Conservation (phyloP, 1,140 invertebrate genomes). For the Hycleus cichorii region DNA sequence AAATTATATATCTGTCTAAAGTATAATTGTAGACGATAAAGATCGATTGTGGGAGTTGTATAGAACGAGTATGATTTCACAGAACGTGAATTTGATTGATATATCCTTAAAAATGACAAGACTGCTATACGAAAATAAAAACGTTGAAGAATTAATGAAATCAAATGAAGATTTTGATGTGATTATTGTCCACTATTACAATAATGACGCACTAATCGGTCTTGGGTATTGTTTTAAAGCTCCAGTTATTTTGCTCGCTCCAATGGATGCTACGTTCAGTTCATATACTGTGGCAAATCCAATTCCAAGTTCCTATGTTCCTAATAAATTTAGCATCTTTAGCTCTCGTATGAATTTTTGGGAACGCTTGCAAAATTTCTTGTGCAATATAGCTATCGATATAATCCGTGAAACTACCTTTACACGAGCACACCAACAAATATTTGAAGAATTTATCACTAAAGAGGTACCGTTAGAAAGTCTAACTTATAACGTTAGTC, state of each 20-base stretch:
- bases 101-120: too few relatives aligned
- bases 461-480: neutral
- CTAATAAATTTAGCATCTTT: neutral
- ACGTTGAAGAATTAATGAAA: conserved; percentile 11
- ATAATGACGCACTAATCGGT: conserved; percentile 35
- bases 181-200: conserved; percentile 41
- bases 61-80: too few relatives aligned
- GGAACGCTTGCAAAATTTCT: neutral
- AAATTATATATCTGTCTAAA: too few relatives aligned
- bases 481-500: conserved; percentile 10
- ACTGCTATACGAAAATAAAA: too few relatives aligned
- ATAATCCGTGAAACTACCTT: neutral
- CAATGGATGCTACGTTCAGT: too few relatives aligned
- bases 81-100: too few relatives aligned
- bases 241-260: too few relatives aligned
- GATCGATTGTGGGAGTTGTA: too few relatives aligned
- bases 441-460: neutral
- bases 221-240: too few relatives aligned
- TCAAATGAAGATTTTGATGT: conserved; percentile 41
- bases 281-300: neutral
- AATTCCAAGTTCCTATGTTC: conserved; percentile 2
- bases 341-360: conserved; percentile 1
- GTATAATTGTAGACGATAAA: too few relatives aligned
- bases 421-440: neutral
- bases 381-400: neutral